A percentile compares a stretch with the other conserved stretches of the same genome.
These are phyloP conservation scores for Nothoprocta perdicaria DNA, from an alignment of 2,113 vertebrate genomes.

Conservation along the genomic window DNA sequence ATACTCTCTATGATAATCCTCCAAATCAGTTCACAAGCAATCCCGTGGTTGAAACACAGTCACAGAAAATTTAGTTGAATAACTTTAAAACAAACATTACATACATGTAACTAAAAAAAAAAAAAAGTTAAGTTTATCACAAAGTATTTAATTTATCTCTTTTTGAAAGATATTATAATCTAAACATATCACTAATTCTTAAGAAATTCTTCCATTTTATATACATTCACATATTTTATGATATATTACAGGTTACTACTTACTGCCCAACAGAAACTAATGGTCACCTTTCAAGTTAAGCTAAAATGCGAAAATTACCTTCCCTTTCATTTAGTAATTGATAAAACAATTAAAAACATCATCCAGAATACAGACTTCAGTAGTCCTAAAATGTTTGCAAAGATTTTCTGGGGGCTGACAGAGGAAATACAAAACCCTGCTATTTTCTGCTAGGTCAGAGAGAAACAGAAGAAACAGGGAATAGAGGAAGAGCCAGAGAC, in stretches of 20 bases:
- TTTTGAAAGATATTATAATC: not conserved
- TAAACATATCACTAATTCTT: not conserved
- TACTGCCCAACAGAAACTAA: not conserved
- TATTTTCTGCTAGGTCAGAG: not conserved
- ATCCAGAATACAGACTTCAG: not conserved
- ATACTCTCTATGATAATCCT: not conserved
- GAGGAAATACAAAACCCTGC: not conserved
- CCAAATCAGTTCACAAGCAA: constrained; percentile 1
- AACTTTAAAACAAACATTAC: not conserved
- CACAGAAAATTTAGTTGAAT: not conserved
- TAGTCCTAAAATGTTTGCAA: not conserved
- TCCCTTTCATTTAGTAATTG: not conserved
- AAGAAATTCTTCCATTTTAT: not conserved
- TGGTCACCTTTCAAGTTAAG: not conserved
- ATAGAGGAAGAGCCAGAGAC: not conserved
- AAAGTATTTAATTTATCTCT: not conserved
- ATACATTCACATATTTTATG: not conserved
- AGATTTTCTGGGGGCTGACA: not conserved
- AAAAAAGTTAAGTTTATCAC: not conserved
- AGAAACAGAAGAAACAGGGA: constrained; percentile 19
- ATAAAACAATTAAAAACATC: not conserved
- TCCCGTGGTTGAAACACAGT: not conserved
- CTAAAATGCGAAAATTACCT: not conserved
- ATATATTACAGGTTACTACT: not conserved
- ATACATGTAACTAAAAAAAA: not conserved